These are phyloP conservation scores for Streptopelia turtur DNA, from an alignment of 2,797 vertebrate species.

Conservation along the genomic window DNA sequence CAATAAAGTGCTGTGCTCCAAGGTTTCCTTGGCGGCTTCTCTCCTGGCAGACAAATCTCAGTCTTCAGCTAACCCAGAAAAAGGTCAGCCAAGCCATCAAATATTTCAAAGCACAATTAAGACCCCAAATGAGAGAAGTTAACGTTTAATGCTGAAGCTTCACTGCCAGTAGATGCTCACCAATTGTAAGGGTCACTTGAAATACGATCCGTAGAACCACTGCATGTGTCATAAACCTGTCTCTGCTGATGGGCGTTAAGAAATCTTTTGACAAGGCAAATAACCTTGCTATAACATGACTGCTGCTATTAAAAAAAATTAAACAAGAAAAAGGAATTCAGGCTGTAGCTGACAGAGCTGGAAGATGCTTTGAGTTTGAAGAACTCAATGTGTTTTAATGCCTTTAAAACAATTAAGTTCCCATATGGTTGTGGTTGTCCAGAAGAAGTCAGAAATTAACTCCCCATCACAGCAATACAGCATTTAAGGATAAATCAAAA, in stretches of 20 bases:
- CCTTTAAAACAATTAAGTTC: background rate
- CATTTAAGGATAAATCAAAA: background rate
- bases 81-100: conserved; percentile 60
- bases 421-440: background rate
- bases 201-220: background rate
- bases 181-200: conserved; percentile 36
- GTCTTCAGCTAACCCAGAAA: conserved; percentile 21
- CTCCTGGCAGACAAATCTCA: conserved; percentile 36
- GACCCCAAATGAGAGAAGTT: conserved; percentile 33
- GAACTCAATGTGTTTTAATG: background rate
- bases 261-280: background rate
- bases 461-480: background rate
- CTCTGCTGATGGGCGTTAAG: background rate
- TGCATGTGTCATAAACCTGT: background rate
- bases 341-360: background rate
- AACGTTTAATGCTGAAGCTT: conserved; percentile 28
- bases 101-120: conserved; percentile 50
- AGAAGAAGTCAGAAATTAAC: background rate
- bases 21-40: background rate
- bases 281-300: background rate
- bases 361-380: background rate
- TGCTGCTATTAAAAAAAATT: background rate
- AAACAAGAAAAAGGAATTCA: background rate
- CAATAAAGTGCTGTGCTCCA: background rate
- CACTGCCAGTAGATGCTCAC: background rate